Evolutionary conservation across 2,888 invertebrate species (phyloP).

Genomic region (Parnassius mnemosyne): DNA sequence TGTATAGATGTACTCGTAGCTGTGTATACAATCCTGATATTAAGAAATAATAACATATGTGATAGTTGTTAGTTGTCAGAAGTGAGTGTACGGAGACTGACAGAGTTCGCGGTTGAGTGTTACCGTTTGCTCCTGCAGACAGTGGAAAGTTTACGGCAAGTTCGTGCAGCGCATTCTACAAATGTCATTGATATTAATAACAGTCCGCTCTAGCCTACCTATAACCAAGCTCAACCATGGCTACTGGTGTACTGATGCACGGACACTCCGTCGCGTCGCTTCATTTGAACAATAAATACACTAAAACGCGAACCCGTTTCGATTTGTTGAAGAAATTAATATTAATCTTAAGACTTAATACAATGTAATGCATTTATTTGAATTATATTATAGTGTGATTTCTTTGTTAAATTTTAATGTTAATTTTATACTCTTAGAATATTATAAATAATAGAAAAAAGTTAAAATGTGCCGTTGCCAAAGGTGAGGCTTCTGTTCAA

Average conservation of each 20-base stretch:
- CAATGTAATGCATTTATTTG: conserved; percentile 1
- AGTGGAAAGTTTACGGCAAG: background rate
- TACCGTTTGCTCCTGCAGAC: background rate
- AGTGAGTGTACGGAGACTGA: conserved; percentile 1
- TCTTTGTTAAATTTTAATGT: conserved; percentile 2
- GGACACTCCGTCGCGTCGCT: too few relatives aligned
- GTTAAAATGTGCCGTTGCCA: too few relatives aligned
- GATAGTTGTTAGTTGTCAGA: conserved; percentile 1
- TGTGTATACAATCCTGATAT: too few relatives aligned
- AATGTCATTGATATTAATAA: too few relatives aligned
- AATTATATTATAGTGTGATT: conserved; percentile 2
- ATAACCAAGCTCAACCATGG: too few relatives aligned
- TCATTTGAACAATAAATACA: too few relatives aligned
- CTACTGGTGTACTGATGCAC: too few relatives aligned
- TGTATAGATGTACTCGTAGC: background rate
- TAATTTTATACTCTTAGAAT: background rate
- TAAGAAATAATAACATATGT: background rate
- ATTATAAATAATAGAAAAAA: background rate
- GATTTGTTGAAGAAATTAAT: background rate
- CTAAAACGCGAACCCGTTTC: too few relatives aligned
- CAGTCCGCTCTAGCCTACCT: too few relatives aligned
- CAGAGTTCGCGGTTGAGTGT: background rate
- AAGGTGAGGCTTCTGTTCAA: too few relatives aligned
- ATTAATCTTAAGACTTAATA: background rate
- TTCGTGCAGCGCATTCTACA: background rate